Base-by-base conservation (phyloP, 2,888 invertebrate genomes). In the Teinopalpus imperialis region DNA sequence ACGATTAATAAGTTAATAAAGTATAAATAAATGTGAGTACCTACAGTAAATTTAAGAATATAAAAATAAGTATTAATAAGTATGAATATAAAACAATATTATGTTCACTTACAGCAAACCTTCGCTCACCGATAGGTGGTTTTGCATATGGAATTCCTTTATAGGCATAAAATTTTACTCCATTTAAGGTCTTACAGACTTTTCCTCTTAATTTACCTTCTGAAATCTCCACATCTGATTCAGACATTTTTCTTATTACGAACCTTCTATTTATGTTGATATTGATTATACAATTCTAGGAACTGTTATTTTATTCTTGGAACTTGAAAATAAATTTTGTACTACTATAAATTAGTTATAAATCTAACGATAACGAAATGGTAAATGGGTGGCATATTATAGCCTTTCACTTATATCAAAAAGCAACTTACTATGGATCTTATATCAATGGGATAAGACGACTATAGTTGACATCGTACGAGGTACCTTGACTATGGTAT, bases 81-180 rank as follows among this genome's bases (percentile, higher is more conserved):
- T n/a, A n/a, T n/a, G n/a, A n/a, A n/a, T n/a, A n/a, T n/a, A n/a
- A n/a, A n/a, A n/a, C n/a, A n/a, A n/a, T n/a, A n/a, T n/a, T n/a
- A 7, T 26, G 12, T 6, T n/a, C 3, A 74, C 81, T 79, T 62
- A 82, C 81, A 49, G 66, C 48, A 61, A 82, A 82, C 58, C 82
- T 66, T 40, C 81, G 53, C 9, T 74, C 70, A 18, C 73, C 90
- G 14, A 91, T 34, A 8, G 91, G 91, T 12, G 91, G 90, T 45
- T 85, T 82, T 1, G 91, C 91, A 57, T 90, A 91, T 0, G 91
- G 91, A 32, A 91, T 85, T 1, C 91, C 89, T 51, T 86, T 82
- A 54, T 90, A 91, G 13, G 74, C 74, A 51, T 71, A 80, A 57
- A 81, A 91, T 23, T 73, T 44, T 31, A 70, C 57, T 3, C 82